Evolutionary conservation across 1,140 invertebrate species (phyloP), one percentile per base, ranked within the genome.

Genomic region (Acromyrmex echinatior): DNA sequence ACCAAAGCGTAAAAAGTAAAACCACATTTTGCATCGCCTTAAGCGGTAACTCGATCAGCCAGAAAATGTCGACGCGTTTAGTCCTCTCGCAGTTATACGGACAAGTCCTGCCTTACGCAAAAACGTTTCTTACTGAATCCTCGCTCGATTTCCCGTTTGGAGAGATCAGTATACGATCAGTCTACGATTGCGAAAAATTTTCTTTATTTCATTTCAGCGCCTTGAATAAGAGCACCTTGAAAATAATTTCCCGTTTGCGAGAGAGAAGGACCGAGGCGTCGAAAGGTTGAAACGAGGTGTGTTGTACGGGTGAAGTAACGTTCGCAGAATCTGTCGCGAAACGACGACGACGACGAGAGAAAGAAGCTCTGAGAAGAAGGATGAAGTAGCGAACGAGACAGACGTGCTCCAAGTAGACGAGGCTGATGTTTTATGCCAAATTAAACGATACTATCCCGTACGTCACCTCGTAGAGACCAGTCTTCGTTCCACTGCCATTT

Each of bases 401-500:
- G 25, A 25, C 66, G 66, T 51, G 21, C 39, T 74, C 56, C 39
- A 35, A 62, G 60, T 71, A n/a, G 71, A 62, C 68, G 62, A 79
- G 81, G 62, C 78, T 63, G 88, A 92, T 85, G 90, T 86, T 88
- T 86, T 89, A 90, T 91, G 91, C 91, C 88, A 92, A 92, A 92
- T 92, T 90, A 90, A 92, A 92, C 90, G 91, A 89, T 91, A 87
- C 87, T 77, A 85, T 87, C 77, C 45, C 77, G 82, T 65, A 71
- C 73, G 73, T 77, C 82, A 65, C 66, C 82, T 86, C 87, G 68
- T 79, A 63, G 63, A 88, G 90, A 92, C 91, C 89, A 86, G 91
- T 92, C 91, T 88, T 91, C 92, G 90, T 92, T 92, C 91, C 92
- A 91, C 91, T 87, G 82, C 92, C 92, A 92, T 92, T 92, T 92